Percentiles rank a stretch among this genome's conserved stretches.
These are phyloP conservation scores for Cyphomyrmex costatus DNA, from an alignment of 1,140 invertebrate genomes.

Conservation along the genomic window DNA sequence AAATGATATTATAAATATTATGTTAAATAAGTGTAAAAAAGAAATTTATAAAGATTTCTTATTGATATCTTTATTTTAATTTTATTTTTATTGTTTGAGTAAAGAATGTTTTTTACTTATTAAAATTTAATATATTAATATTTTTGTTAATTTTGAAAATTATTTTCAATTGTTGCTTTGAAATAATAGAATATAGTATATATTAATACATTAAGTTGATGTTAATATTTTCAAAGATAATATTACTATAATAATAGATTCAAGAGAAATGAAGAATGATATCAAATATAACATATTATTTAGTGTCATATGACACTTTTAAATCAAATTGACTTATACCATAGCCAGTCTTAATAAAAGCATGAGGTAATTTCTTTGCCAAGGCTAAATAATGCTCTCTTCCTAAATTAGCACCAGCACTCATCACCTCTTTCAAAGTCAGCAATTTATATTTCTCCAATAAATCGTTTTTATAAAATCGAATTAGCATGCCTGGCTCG, in stretches of 20 bases:
- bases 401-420: conserved; percentile 65
- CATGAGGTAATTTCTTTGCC: conserved; percentile 18
- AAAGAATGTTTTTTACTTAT: background rate
- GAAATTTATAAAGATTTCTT: background rate
- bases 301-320: background rate
- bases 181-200: background rate
- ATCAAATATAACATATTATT: background rate
- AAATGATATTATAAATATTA: background rate
- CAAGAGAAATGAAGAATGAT: background rate
- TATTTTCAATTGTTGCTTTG: background rate
- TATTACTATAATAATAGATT: background rate
- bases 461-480: conserved; percentile 54
- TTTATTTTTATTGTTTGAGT: background rate
- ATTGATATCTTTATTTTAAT: background rate
- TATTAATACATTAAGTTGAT: background rate
- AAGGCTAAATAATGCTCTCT: background rate
- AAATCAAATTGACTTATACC: background rate
- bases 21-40: background rate
- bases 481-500: conserved; percentile 53
- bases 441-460: conserved; percentile 53
- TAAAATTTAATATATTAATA: background rate
- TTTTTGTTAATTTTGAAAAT: background rate
- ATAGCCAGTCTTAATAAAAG: background rate
- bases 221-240: background rate
- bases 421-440: conserved; percentile 52